Conservation (phyloP, 2,797 vertebrate genomes). For the Rhinogobio ventralis region DNA sequence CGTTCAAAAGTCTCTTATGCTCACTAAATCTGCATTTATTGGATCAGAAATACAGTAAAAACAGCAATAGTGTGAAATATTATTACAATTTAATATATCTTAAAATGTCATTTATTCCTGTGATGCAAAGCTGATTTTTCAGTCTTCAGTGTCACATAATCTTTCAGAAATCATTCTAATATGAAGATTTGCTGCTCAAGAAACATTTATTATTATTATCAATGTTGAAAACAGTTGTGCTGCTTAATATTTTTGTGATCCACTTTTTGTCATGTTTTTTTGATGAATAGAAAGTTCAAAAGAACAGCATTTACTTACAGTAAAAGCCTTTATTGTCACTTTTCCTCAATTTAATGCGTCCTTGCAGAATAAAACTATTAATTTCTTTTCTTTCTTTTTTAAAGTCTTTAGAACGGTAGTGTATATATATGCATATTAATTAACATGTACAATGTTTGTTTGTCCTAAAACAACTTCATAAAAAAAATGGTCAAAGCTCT, state of each 20-base stretch:
- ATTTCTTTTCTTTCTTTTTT: too few relatives aligned
- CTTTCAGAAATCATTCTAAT: neutral
- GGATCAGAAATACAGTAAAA: neutral
- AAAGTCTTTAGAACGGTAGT: too few relatives aligned
- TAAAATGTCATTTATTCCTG: neutral
- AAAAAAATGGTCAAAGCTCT: neutral
- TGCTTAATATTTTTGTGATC: neutral
- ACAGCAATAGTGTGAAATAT: neutral
- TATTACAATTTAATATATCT: neutral
- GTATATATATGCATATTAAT: neutral
- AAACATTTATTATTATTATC: neutral
- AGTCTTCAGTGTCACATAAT: conserved; percentile 2
- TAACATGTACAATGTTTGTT: neutral
- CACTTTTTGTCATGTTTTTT: too few relatives aligned
- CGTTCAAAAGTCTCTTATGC: too few relatives aligned
- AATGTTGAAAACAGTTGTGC: neutral
- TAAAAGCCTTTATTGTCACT: neutral
- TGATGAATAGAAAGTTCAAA: neutral
- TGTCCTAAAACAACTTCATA: neutral
- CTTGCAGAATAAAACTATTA: neutral
- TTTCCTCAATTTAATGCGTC: neutral
- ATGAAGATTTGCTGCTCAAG: neutral
- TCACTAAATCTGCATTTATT: neutral
- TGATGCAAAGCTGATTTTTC: neutral
- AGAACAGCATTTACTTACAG: neutral